Evolutionary conservation across 2,888 invertebrate species (phyloP).

Genomic region (Theristus sp.): DNA sequence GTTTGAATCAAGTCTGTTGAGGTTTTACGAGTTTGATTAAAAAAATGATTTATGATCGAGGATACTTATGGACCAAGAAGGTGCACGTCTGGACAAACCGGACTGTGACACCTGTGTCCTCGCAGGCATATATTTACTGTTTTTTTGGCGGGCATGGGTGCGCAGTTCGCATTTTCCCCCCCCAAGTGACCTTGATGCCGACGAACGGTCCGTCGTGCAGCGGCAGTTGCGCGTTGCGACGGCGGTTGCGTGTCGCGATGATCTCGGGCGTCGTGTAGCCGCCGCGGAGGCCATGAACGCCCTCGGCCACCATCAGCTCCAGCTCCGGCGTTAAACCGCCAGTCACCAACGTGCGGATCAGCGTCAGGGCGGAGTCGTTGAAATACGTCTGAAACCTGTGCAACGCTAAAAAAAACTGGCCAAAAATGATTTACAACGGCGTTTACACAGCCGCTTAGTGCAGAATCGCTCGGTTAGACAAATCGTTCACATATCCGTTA

Average conservation of each 20-base stretch:
- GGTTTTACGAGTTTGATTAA: too few species aligned
- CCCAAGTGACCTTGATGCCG: constrained; percentile 84
- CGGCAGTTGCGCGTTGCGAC: constrained; percentile 95
- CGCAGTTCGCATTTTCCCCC: too few species aligned
- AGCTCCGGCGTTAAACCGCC: constrained; percentile 98
- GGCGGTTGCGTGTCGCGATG: constrained; percentile 81
- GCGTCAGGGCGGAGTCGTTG: constrained; percentile 98
- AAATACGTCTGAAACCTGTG: constrained; percentile 82
- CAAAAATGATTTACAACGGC: too few species aligned
- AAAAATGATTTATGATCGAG: too few species aligned
- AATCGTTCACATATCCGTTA: too few species aligned
- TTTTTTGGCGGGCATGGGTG: too few species aligned
- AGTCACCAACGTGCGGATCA: constrained; percentile 94
- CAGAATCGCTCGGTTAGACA: constrained; percentile 5
- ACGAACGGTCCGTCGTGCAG: constrained; percentile 88
- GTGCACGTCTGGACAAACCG: constrained; percentile 8
- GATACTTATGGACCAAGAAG: too few species aligned
- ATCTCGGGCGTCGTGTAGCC: constrained; percentile 94
- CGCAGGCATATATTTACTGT: neutral
- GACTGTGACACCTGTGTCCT: neutral
- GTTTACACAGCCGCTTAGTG: constrained; percentile 8
- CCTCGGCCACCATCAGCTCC: constrained; percentile 94
- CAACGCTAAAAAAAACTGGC: too few species aligned
- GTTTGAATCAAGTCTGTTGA: too few species aligned
- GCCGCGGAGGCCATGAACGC: constrained; percentile 90